Conservation (phyloP, 2,113 vertebrate species). For the Papio anubis region DNA sequence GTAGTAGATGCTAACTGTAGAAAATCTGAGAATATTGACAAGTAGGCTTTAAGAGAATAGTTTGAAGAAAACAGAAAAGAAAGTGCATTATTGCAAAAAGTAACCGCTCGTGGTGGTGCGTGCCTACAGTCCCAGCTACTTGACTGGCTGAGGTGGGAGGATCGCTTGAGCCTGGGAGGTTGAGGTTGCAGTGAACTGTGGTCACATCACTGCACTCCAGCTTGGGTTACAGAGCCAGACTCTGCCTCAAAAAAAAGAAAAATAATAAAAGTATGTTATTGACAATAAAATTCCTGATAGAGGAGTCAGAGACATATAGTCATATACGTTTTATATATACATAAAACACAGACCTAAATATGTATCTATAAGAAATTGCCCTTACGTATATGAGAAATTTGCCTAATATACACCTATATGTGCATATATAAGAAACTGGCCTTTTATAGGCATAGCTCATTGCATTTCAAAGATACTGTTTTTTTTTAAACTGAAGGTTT, state of each 20-base stretch:
- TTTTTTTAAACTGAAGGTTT: neutral
- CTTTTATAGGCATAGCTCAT: neutral
- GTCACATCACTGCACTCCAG: no score
- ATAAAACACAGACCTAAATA: no score
- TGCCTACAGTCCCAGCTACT: no score
- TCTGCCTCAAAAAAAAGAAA: neutral
- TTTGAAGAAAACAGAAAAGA: neutral
- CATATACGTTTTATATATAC: neutral
- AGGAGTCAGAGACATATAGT: neutral
- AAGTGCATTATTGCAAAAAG: neutral
- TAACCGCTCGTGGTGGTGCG: accelerated
- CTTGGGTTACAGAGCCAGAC: no score
- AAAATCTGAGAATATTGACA: neutral
- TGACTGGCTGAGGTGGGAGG: no score
- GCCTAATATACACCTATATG: neutral
- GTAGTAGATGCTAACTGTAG: neutral
- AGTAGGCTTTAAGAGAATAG: neutral
- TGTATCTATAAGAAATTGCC: no score
- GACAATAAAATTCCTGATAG: neutral
- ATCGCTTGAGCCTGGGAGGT: no score
- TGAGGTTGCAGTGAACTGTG: no score
- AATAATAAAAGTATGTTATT: neutral
- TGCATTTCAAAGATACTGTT: neutral
- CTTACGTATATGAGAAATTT: no score
- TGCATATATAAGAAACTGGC: neutral